Conservation (phyloP, 2,797 vertebrate species). For the Synaphobranchus kaupii region DNA sequence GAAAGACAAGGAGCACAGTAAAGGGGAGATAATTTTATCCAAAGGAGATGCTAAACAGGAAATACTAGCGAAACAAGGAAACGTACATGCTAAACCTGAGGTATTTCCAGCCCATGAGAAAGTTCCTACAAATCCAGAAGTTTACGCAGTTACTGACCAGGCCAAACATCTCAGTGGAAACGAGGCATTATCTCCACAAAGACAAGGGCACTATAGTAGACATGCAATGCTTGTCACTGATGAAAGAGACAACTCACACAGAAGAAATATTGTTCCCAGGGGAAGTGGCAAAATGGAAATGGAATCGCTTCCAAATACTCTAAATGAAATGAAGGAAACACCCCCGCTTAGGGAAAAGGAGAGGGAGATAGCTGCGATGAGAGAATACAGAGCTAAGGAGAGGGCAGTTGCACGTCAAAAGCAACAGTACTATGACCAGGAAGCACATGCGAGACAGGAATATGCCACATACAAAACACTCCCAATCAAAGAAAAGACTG, state of each 20-base stretch:
- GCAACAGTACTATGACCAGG: background rate
- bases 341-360: conserved; percentile 2
- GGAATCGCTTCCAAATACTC: conserved; percentile 30
- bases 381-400: conserved; percentile 31
- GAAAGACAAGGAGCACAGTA: background rate
- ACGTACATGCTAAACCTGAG: background rate
- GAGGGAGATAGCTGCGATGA: conserved; percentile 11
- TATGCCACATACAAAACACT: conserved; percentile 23
- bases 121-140: background rate
- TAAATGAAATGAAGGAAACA: background rate
- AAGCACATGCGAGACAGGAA: background rate
- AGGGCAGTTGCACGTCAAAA: conserved; percentile 15
- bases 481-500: conserved; percentile 13
- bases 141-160: background rate
- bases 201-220: conserved; percentile 29
- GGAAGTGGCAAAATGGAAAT: conserved; percentile 28
- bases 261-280: conserved; percentile 15
- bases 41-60: background rate
- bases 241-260: conserved; percentile 18
- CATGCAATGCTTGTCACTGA: conserved; percentile 32
- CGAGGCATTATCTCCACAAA: conserved; percentile 37
- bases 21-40: background rate
- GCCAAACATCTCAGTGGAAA: conserved; percentile 25
- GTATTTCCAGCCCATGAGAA: background rate
- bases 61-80: background rate